Base-by-base conservation (phyloP, 2,797 vertebrate genomes). In the Anisognathus igniventris region DNA sequence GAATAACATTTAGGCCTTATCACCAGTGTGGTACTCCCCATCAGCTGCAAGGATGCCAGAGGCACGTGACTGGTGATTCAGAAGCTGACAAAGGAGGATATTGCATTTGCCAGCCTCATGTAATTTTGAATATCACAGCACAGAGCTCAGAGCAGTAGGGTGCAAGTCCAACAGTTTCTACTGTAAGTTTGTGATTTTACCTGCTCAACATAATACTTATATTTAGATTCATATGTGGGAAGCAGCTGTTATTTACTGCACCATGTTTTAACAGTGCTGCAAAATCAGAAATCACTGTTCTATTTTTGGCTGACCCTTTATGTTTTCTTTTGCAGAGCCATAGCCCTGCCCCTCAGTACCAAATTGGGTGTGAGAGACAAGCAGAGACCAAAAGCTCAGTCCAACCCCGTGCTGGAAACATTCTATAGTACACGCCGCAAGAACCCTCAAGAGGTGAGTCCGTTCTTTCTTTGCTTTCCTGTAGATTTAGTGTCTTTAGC, bases 271-370 rank as follows among this genome's bases (percentile, higher is more conserved):
- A 35, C 50, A 30, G 28, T 33, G 37, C 66, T 90, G 47, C 30
- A 17, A 4, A 40, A 45, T 48, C 68, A 72, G 62, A 95, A 88
- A 71, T 86, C 23, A 4, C 35, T 65, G 42, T 37, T 80, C 15
- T 40, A 0, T 14, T 78, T 88, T 86, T 72, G 77, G 10, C 40
- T 85, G 78, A 65, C 57, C 30, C 53, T 92, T 42, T 65, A 8
- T 51, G 14, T 62, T 84, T 31, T 56, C 44, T 86, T 35, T 81
- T 62, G 21, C 95, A 99, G 99, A 97, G 87, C 97, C 30, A 33
- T 99, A 12, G 98, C 97, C 9, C 54, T 98, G 72, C 99, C 99
- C 8, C 96, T 99, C 58, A 98, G 98, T 95, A 97, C 54, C 90
- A 88, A 60, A 91, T 90, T 99, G 93, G 98, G 98, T 4, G 98